Evolutionary conservation across 2,888 invertebrate species (phyloP).

Genomic region (Tetanocera ferruginea): DNA sequence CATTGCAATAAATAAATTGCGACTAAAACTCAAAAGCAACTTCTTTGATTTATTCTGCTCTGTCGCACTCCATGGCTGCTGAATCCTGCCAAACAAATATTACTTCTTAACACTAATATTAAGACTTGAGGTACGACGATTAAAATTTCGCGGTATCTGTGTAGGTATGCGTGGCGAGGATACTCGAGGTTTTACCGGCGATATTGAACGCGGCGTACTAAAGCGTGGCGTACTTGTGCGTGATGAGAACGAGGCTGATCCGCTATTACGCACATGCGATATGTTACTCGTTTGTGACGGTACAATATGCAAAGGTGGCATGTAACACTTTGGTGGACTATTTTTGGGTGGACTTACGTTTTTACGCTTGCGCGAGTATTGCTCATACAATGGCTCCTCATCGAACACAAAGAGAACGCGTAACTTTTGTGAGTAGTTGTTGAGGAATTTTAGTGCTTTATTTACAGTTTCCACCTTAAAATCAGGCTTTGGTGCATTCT

Average conservation of each 20-base stretch:
- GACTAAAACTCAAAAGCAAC: constrained; percentile 45
- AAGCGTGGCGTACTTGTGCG: neutral
- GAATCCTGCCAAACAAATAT: neutral
- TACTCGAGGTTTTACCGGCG: neutral
- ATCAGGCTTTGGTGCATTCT: constrained; percentile 32
- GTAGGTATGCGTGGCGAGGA: constrained; percentile 21
- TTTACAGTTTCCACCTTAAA: constrained; percentile 45
- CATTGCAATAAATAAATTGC: constrained; percentile 56
- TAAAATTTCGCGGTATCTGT: constrained; percentile 38
- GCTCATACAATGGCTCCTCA: constrained; percentile 35
- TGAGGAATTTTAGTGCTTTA: constrained; percentile 47
- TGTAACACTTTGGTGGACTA: neutral
- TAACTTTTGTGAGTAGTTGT: constrained; percentile 44
- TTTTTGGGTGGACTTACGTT: constrained; percentile 22
- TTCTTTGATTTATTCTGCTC: neutral
- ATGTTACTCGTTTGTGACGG: neutral
- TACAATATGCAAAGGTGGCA: neutral
- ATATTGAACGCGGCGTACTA: constrained; percentile 32
- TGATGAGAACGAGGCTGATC: neutral
- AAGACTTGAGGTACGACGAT: constrained; percentile 27
- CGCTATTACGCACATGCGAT: neutral
- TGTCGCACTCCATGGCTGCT: neutral
- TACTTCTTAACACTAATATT: neutral
- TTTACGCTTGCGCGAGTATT: constrained; percentile 31
- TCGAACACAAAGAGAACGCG: constrained; percentile 49